phyloP scores from a whole-genome alignment of 2,113 vertebrate species.

The Urocynchramus pylzowi region DNA sequence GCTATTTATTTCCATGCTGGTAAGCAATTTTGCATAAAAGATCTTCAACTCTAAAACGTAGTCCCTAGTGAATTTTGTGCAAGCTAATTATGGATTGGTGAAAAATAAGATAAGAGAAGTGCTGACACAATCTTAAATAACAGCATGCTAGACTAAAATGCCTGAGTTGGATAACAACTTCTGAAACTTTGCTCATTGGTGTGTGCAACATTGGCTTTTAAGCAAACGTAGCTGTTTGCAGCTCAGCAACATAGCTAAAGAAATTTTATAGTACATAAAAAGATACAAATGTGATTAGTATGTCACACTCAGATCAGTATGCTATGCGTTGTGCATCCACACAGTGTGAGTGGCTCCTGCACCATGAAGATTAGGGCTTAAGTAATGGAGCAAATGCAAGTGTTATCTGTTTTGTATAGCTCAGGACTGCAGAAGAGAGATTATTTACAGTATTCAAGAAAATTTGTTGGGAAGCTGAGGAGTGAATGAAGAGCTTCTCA shows the following conservation, averaged over 20 bases:
- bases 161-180: not conserved
- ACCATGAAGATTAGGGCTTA: not conserved
- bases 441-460: not conserved
- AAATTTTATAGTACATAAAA: not conserved
- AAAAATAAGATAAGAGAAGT: conserved; percentile 31
- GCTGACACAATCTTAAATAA: conserved; percentile 22
- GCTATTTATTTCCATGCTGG: not conserved
- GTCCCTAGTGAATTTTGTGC: conserved; percentile 1
- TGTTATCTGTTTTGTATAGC: not conserved
- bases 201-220: not conserved
- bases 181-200: not conserved
- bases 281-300: not conserved
- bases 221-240: not conserved
- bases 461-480: not conserved
- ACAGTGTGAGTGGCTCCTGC: not conserved
- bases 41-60: not conserved
- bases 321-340: not conserved
- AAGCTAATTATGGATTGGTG: conserved; percentile 16
- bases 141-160: not conserved
- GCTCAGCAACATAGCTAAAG: not conserved
- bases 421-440: not conserved
- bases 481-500: not conserved
- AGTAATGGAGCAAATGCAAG: not conserved
- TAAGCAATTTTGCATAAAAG: conserved; percentile 28
- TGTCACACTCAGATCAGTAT: not conserved